These are phyloP conservation scores for Amyelois transitella DNA, from an alignment of 1,140 invertebrate species.

Conservation along the genomic window DNA sequence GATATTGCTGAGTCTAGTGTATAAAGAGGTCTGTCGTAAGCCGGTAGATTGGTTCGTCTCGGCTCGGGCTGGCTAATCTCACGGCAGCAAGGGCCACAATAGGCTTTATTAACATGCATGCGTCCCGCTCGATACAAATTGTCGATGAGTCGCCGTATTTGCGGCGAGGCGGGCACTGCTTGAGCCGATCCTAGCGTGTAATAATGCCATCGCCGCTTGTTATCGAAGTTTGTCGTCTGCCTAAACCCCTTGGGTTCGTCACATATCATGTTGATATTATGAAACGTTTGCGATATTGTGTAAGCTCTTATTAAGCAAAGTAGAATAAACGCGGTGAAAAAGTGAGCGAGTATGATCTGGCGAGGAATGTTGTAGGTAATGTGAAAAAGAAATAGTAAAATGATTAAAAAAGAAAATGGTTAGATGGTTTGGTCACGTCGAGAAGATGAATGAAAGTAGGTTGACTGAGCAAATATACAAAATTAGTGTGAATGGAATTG, in stretches of 20 bases:
- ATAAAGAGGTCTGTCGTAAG: background rate
- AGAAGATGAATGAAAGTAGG: too few relatives aligned
- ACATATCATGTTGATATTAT: background rate
- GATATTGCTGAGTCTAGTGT: background rate
- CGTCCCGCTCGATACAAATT: slow-evolving; percentile 44
- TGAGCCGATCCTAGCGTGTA: slow-evolving; percentile 16
- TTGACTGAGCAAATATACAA: too few relatives aligned
- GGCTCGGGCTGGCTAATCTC: slow-evolving; percentile 33
- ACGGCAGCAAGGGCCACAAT: slow-evolving; percentile 41
- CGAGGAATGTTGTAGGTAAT: too few relatives aligned
- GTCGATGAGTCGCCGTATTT: slow-evolving; percentile 33
- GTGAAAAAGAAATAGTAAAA: too few relatives aligned
- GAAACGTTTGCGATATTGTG: background rate
- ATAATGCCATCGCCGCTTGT: slow-evolving; percentile 12
- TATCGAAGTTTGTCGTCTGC: slow-evolving; percentile 13
- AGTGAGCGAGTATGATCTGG: too few relatives aligned
- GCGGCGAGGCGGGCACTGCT: slow-evolving; percentile 10
- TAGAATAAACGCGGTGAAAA: too few relatives aligned
- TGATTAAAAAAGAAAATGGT: too few relatives aligned
- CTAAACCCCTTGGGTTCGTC: slow-evolving; percentile 1
- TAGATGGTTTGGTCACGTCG: too few relatives aligned
- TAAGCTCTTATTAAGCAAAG: background rate
- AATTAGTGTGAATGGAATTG: too few relatives aligned
- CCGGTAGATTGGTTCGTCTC: slow-evolving; percentile 9
- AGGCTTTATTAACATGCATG: slow-evolving; percentile 57